Conservation (phyloP, 2,888 invertebrate genomes). For the Apantesis nais region DNA sequence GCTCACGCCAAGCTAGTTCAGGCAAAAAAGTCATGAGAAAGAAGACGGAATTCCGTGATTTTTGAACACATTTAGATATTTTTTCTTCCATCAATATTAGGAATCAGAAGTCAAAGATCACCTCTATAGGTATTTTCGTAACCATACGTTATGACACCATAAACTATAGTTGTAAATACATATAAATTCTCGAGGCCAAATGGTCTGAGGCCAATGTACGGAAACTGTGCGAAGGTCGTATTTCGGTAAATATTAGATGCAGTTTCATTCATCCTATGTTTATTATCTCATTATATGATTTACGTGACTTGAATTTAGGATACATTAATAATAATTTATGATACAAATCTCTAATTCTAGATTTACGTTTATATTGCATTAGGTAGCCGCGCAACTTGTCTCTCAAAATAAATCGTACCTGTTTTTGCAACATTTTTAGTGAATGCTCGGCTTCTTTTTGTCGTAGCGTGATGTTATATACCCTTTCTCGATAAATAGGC, state of each 20-base stretch:
- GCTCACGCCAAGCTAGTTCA: too few species aligned
- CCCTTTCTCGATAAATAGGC: too few species aligned
- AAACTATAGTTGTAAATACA: neutral
- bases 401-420: too few species aligned
- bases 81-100: too few species aligned
- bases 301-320: constrained; percentile 11
- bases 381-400: too few species aligned
- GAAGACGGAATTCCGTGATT: too few species aligned
- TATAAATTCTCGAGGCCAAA: neutral
- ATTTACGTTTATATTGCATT: neutral
- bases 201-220: constrained; percentile 7
- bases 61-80: too few species aligned
- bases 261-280: constrained; percentile 17
- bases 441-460: too few species aligned
- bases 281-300: constrained; percentile 9
- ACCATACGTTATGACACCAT: neutral
- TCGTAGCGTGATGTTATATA: too few species aligned
- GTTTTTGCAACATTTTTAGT: too few species aligned
- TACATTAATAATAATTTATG: constrained; percentile 3
- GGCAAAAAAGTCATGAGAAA: too few species aligned
- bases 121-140: neutral
- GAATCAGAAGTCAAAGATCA: neutral
- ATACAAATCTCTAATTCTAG: neutral
- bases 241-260: constrained; percentile 15
- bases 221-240: constrained; percentile 18